Base-by-base conservation (phyloP, 1,140 invertebrate genomes). In the Drosophila bocki region DNA sequence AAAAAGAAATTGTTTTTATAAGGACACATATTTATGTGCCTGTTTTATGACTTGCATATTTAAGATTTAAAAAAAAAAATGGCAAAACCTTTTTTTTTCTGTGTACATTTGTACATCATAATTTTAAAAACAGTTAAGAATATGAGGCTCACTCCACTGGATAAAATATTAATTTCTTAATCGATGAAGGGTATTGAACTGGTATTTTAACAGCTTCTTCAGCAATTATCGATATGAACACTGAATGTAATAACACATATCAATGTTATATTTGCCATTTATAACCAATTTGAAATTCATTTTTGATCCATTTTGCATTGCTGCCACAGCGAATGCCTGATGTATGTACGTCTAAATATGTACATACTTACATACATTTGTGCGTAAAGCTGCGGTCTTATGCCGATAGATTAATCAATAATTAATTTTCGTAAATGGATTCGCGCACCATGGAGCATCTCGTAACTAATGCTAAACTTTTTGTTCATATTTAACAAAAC, bases 361-460 rank as follows among this genome's bases (percentile, higher is more conserved):
- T 60, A 51, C 11, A 26, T 62, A 54, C 32, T 19, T 60, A 51
- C 11, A 33, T 62, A 51, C 39, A 33, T 45, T 17, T 45, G 63
- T 45, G 63, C 7, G 47, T 29, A 15, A 54, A 54, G 44, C 39
- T 70, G 67, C 67, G 48, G 67, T 70, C 63, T 54, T 68, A 39
- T 17, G 63, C 67, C 67, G 67, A 70, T 68, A 54, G 47, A 70
- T 56, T 70, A 70, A 70, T 70, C 63, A 70, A 70, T 70, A 70
- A 54, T 69, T 68, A 54, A 70, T 15, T 45, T 68, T 11, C n/a
- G 37, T 19, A 35, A 68, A 54, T 50, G 54, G 17, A 26, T 37
- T 45, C 19, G 26, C 62, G 29, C 32, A 42, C 33, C n/a, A 11
- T 9, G 7, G 3, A 17, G 12, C 11, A 22, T 19, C 9, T 13